phyloP scores from a whole-genome alignment of 2,797 vertebrate species.

The Cyclopterus lumpus region DNA sequence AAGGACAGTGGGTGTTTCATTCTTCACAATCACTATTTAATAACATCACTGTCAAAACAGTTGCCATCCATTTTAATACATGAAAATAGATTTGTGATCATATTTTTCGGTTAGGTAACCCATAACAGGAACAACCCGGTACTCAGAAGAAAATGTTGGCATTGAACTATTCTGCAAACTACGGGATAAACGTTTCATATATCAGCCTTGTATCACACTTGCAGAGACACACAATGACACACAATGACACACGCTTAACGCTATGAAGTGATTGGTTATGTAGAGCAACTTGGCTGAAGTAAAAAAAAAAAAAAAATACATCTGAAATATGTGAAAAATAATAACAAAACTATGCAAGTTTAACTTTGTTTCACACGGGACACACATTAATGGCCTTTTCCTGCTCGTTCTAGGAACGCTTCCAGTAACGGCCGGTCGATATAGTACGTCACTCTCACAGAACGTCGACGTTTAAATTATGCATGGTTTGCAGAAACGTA shows the following conservation, averaged over 20 bases:
- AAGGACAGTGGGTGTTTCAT: conserved; percentile 18
- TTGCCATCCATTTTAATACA: neutral
- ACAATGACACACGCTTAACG: neutral
- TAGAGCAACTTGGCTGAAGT: neutral
- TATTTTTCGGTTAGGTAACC: neutral
- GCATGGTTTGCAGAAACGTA: too few species aligned
- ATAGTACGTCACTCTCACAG: too few species aligned
- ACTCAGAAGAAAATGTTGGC: too few species aligned
- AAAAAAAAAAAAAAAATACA: too few species aligned
- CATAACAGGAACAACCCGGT: neutral
- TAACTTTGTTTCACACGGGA: neutral
- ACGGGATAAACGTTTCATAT: neutral
- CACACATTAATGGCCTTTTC: neutral
- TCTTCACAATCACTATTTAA: neutral
- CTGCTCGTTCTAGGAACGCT: neutral
- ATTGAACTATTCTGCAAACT: neutral
- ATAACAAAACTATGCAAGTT: too few species aligned
- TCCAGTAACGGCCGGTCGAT: too few species aligned
- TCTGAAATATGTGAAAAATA: too few species aligned
- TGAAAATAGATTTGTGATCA: neutral
- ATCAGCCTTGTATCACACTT: neutral
- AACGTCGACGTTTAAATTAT: too few species aligned
- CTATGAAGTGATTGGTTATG: neutral
- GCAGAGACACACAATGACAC: neutral
- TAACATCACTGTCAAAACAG: neutral